phyloP scores from a whole-genome alignment of 2,113 vertebrate species.

The Brachyhypopomus gauderio region DNA sequence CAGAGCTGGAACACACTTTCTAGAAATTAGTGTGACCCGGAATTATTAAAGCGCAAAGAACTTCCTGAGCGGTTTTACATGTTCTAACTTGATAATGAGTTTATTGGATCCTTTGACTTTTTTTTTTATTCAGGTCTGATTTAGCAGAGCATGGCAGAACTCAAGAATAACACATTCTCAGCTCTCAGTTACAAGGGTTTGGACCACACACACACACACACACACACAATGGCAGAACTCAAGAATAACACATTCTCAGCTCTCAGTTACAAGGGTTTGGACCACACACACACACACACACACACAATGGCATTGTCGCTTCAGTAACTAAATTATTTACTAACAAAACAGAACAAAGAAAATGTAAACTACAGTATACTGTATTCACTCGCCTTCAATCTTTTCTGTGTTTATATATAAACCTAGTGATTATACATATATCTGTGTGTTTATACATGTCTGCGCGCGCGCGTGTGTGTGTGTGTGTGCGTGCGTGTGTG shows the following conservation, averaged over 20 bases:
- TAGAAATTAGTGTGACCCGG: neutral
- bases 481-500: constrained; percentile 13
- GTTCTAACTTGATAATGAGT: neutral
- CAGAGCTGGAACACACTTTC: neutral
- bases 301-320: neutral
- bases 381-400: no score
- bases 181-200: neutral
- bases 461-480: neutral
- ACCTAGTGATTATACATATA: no score
- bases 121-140: neutral
- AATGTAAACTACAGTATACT: no score
- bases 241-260: neutral
- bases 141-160: neutral
- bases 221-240: neutral
- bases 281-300: neutral
- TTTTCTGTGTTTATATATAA: no score
- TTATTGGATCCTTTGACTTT: neutral
- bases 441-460: no score
- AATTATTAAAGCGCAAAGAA: neutral
- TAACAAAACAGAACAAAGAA: no score
- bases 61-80: neutral
- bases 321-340: no score
- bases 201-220: neutral
- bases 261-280: neutral
- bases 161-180: neutral